Evolutionary conservation across 2,113 vertebrate genomes (phyloP).

Genomic region (Sigmodon hispidus): DNA sequence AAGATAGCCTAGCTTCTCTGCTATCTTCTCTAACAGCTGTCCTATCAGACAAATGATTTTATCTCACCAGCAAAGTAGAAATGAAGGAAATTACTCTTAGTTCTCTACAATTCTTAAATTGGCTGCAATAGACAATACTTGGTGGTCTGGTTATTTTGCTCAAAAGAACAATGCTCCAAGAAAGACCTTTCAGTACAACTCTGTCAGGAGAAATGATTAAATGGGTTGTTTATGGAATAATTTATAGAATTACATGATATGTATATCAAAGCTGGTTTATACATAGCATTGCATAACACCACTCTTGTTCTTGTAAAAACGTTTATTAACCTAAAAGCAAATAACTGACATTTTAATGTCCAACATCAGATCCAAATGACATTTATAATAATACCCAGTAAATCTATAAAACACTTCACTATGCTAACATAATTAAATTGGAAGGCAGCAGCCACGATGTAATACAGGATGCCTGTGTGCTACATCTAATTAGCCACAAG

Average conservation of each 20-base stretch:
- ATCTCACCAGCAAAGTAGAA: constrained; percentile 51
- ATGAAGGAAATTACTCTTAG: constrained; percentile 43
- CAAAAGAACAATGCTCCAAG: background rate
- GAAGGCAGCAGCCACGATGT: constrained; percentile 58
- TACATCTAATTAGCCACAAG: constrained; percentile 47
- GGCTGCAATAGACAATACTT: constrained; percentile 39
- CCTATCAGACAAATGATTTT: constrained; percentile 38
- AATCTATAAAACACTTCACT: constrained; percentile 76
- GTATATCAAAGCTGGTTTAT: constrained; percentile 67
- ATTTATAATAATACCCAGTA: constrained; percentile 80
- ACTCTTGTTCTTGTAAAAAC: constrained; percentile 72
- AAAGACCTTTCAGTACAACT: constrained; percentile 41
- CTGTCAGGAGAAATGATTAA: constrained; percentile 55
- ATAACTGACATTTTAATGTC: constrained; percentile 82
- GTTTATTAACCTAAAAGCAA: constrained; percentile 82
- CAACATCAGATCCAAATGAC: constrained; percentile 77
- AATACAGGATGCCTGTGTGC: constrained; percentile 33
- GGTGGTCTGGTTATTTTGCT: background rate
- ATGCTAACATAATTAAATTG: constrained; percentile 81
- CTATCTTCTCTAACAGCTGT: constrained; percentile 24
- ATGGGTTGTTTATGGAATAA: constrained; percentile 50
- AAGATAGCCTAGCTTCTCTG: background rate
- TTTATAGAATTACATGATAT: constrained; percentile 66
- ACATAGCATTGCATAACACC: constrained; percentile 52
- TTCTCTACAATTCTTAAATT: constrained; percentile 43